Base-by-base conservation (phyloP, 1,140 invertebrate genomes). In the fruit fly (Drosophila melanogaster) region DNA sequence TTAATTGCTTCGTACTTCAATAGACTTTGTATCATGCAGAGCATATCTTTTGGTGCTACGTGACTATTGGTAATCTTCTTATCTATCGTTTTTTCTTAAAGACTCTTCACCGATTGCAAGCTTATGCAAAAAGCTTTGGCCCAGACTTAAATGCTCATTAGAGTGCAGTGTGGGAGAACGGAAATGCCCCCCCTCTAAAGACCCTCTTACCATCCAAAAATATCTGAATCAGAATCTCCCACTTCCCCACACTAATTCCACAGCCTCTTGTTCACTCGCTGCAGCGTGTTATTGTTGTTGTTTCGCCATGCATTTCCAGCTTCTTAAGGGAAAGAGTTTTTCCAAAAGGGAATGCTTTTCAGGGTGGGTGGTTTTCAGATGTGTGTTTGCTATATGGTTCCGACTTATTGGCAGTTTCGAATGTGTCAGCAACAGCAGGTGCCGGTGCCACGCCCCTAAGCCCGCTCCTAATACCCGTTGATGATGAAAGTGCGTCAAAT, bases 401-500 rank as follows among this genome's bases (percentile, higher is more conserved):
- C 55, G 77, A 81, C 83, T 87, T 86, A 87, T 87, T 86, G 83
- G 83, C 83, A 86, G 83, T 81, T 87, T 87, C 66, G 37, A 70
- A 86, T 86, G 75, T 87, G 81, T 87, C 81, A 86, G 81, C 81
- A 87, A 69, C 79, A 83, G 83, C 81, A 86, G 81, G 81, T 86
- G 79, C 70, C 76, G 81, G 81, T 86, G 79, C 70, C 76, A 67
- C 55, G 51, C 70, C 60, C 59, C 72, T 49, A 59, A 15, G n/a
- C 41, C 41, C 41, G 15, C 41, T 19, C 22, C 60, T 22, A 17
- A 77, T 62, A 69, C 46, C 24, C 69, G 81, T 66, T 71, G 81
- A 87, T 87, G 83, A 87, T 87, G 83, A 87, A 86, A 86, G 84
- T 87, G 83, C 83, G 83, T 86, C 83, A 86, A 86, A 86, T 86